phyloP scores from a whole-genome alignment of 2,797 vertebrate species.

The Phrynocephalus vlangalii region DNA sequence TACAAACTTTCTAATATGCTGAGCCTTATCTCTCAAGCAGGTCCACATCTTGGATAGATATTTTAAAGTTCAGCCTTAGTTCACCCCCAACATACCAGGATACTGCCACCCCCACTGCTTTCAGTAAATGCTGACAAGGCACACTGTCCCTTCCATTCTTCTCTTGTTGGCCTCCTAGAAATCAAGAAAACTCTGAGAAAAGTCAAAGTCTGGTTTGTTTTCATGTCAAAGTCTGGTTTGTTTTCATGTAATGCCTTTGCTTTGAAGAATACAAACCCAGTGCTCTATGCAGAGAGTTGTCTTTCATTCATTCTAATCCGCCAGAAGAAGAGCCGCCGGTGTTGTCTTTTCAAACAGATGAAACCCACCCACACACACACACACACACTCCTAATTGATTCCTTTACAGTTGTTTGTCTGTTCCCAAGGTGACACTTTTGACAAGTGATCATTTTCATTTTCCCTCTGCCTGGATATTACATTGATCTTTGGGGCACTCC shows the following conservation, averaged over 20 bases:
- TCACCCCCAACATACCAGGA: too few relatives aligned
- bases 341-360: slow-evolving; percentile 37
- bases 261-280: not conserved
- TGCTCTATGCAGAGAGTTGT: not conserved
- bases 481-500: slow-evolving; percentile 24
- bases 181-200: too few relatives aligned
- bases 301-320: not conserved
- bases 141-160: not conserved
- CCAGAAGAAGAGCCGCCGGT: slow-evolving; percentile 22
- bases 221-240: not conserved
- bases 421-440: slow-evolving; percentile 39
- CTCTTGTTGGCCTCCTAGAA: too few relatives aligned
- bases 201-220: not conserved
- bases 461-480: slow-evolving; percentile 32
- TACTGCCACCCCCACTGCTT: too few relatives aligned
- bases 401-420: slow-evolving; percentile 36
- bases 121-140: too few relatives aligned
- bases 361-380: not conserved
- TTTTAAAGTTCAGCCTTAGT: too few relatives aligned
- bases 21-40: not conserved
- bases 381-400: slow-evolving; percentile 30
- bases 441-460: slow-evolving; percentile 40
- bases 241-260: not conserved
- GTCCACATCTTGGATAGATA: too few relatives aligned
- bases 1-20: too few relatives aligned